These are phyloP conservation scores for Xylota segnis DNA, from an alignment of 2,888 invertebrate genomes.

Conservation along the genomic window DNA sequence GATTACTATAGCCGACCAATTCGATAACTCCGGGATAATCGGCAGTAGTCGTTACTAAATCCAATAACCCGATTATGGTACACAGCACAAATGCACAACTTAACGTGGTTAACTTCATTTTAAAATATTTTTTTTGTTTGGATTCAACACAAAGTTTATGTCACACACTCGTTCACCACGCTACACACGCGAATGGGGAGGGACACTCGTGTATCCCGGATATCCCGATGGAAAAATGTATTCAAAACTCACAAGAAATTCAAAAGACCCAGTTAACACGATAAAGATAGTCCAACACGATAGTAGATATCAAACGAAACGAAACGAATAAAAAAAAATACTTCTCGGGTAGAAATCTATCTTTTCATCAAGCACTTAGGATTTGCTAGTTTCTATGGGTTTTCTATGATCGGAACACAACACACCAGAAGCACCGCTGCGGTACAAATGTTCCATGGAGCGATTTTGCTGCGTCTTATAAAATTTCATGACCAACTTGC, in stretches of 20 bases:
- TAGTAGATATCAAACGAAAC: neutral
- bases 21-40: conserved; percentile 84
- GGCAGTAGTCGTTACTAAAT: conserved; percentile 49
- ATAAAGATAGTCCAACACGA: conserved; percentile 31
- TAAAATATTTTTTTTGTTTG: neutral
- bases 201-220: conserved; percentile 32
- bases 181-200: conserved; percentile 15
- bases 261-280: neutral
- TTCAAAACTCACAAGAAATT: neutral
- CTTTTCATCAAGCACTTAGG: conserved; percentile 41
- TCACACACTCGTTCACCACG: conserved; percentile 13
- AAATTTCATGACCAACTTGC: conserved; percentile 82
- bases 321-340: conserved; percentile 16
- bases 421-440: conserved; percentile 83
- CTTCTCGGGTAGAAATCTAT: conserved; percentile 53
- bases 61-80: conserved; percentile 45
- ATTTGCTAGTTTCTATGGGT: conserved; percentile 42
- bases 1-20: conserved; percentile 83
- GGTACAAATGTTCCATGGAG: conserved; percentile 84
- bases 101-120: conserved; percentile 47
- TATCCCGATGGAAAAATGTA: conserved; percentile 28
- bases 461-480: conserved; percentile 84
- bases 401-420: conserved; percentile 78
- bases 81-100: conserved; percentile 59
- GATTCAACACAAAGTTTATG: conserved; percentile 12